Evolutionary conservation across 1,140 invertebrate species (phyloP).

Genomic region (Mya arenaria): DNA sequence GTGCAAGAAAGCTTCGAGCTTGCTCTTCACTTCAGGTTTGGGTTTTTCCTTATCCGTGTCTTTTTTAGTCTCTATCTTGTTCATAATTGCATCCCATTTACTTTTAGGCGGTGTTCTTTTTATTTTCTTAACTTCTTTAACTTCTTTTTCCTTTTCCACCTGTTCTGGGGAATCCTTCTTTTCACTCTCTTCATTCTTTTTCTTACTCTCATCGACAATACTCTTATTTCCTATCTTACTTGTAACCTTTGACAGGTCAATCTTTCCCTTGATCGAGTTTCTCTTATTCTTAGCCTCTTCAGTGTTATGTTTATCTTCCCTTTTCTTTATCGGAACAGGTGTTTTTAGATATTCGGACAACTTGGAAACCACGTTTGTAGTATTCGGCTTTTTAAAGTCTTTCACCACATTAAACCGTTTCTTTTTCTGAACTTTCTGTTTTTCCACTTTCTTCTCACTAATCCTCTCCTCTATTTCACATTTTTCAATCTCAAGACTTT

Average conservation of each 20-base stretch:
- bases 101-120: constrained; percentile 78
- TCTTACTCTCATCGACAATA: constrained; percentile 48
- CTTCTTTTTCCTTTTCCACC: constrained; percentile 63
- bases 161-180: constrained; percentile 57
- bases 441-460: constrained; percentile 81
- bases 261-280: constrained; percentile 56
- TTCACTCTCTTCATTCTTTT: constrained; percentile 50
- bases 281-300: constrained; percentile 67
- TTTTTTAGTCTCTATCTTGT: constrained; percentile 78
- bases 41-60: constrained; percentile 71
- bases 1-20: constrained; percentile 72
- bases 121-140: constrained; percentile 72
- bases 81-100: constrained; percentile 81
- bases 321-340: constrained; percentile 65
- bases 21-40: constrained; percentile 79
- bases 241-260: constrained; percentile 30
- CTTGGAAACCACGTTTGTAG: constrained; percentile 73
- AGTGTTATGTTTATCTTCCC: constrained; percentile 66
- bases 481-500: constrained; percentile 27
- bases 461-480: constrained; percentile 48
- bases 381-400: constrained; percentile 78
- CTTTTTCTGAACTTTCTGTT: constrained; percentile 59
- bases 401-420: constrained; percentile 63
- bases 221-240: constrained; percentile 56
- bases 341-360: constrained; percentile 76